Conservation (phyloP, 2,797 vertebrate genomes). For the Muraenolepis orangiensis region DNA sequence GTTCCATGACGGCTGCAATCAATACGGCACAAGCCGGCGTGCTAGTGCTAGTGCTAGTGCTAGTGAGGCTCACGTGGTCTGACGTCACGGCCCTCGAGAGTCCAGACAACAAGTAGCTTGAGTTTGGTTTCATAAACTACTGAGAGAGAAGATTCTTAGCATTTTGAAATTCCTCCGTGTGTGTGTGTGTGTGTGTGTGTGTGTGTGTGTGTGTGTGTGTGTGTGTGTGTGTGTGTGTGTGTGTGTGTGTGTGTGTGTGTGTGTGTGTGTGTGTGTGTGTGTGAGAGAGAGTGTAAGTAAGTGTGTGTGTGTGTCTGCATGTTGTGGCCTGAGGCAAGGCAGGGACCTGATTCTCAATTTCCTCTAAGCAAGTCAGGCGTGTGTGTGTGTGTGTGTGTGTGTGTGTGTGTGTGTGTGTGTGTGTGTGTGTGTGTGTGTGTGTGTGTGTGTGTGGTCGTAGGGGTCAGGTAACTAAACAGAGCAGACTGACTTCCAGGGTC, state of each 20-base stretch:
- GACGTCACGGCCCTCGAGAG: not conserved
- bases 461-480: conserved; percentile 61
- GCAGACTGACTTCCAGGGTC: conserved; percentile 32
- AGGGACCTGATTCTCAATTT: conserved; percentile 47
- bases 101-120: not conserved
- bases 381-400: not conserved
- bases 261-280: not conserved
- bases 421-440: conserved; percentile 11
- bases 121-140: not conserved
- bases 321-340: conserved; percentile 26
- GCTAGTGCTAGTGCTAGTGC: too few species aligned
- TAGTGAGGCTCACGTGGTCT: too few species aligned
- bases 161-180: not conserved
- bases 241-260: too few species aligned
- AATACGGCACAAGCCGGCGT: too few species aligned
- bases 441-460: conserved; percentile 27
- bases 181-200: not conserved
- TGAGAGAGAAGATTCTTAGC: not conserved
- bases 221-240: too few species aligned
- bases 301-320: not conserved
- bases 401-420: conserved; percentile 34
- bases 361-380: conserved; percentile 21
- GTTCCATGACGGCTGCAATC: not conserved
- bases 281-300: too few species aligned
- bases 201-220: too few species aligned